Percentiles rank a stretch among this genome's conserved stretches.
phyloP scores from a whole-genome alignment of 2,888 invertebrate species.

The Drosophila maculinotata region DNA sequence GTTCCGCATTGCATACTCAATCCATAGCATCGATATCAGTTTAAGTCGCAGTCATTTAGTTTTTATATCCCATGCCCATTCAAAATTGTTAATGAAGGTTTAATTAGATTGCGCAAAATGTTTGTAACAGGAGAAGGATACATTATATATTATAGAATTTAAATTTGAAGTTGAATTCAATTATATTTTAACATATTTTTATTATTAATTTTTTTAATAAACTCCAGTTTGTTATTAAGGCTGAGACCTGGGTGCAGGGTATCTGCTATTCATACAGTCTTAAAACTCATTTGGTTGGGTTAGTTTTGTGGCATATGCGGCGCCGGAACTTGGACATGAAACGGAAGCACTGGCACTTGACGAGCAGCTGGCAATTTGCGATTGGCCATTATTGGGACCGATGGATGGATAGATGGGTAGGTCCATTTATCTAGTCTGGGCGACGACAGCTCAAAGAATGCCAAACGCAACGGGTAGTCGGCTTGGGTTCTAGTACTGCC shows the following conservation, averaged over 20 bases:
- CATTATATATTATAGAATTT: too few species aligned
- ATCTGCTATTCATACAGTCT: neutral
- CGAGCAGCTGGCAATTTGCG: slow-evolving; percentile 78
- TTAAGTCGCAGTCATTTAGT: slow-evolving; percentile 48
- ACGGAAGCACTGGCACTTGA: slow-evolving; percentile 74
- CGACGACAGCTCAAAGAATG: slow-evolving; percentile 80
- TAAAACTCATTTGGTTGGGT: slow-evolving; percentile 8
- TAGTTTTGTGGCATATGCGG: slow-evolving; percentile 65
- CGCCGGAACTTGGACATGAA: slow-evolving; percentile 68
- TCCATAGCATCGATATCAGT: slow-evolving; percentile 38
- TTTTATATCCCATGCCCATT: slow-evolving; percentile 27
- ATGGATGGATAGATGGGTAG: slow-evolving; percentile 14
- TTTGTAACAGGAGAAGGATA: neutral
- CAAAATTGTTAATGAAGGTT: neutral
- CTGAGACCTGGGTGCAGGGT: too few species aligned
- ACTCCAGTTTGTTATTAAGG: too few species aligned
- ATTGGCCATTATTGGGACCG: slow-evolving; percentile 39
- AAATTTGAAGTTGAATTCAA: too few species aligned
- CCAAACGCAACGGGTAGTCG: slow-evolving; percentile 71
- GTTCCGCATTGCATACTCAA: slow-evolving; percentile 44
- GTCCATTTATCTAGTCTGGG: slow-evolving; percentile 68
- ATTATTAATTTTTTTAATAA: too few species aligned
- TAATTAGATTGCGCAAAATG: slow-evolving; percentile 8
- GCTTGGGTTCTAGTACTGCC: slow-evolving; percentile 22
- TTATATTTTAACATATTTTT: too few species aligned